Conservation (phyloP, 1,140 invertebrate species). For the Ceratina calcarata region DNA sequence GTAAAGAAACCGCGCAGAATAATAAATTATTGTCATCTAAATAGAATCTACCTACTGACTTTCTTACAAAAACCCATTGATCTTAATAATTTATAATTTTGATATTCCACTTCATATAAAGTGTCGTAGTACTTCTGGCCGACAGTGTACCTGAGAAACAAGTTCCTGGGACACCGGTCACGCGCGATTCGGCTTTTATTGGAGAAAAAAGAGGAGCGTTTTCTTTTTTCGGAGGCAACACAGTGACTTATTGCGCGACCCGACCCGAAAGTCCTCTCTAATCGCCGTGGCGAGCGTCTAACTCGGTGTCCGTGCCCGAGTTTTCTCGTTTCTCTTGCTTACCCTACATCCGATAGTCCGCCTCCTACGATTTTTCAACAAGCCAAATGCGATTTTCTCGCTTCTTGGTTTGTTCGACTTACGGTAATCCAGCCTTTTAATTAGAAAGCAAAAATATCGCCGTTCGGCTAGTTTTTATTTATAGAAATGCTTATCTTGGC, state of each 20-base stretch:
- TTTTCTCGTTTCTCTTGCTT: constrained; percentile 59
- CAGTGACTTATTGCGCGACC: constrained; percentile 53
- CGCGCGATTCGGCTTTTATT: constrained; percentile 55
- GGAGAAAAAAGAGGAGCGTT: constrained; percentile 14
- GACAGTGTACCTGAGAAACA: not conserved
- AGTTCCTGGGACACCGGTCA: constrained; percentile 53
- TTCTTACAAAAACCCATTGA: too few relatives aligned
- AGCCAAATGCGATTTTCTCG: constrained; percentile 12
- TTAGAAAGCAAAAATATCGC: not conserved
- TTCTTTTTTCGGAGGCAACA: not conserved
- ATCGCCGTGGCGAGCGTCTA: constrained; percentile 43
- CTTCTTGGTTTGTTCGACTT: not conserved
- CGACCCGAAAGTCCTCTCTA: constrained; percentile 61
- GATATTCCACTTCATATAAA: not conserved
- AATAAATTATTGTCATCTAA: too few relatives aligned
- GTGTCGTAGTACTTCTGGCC: too few relatives aligned
- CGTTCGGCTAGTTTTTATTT: too few relatives aligned
- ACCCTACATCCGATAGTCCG: constrained; percentile 41
- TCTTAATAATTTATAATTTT: too few relatives aligned
- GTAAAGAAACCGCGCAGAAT: too few relatives aligned
- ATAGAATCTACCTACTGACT: too few relatives aligned
- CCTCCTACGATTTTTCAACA: constrained; percentile 40
- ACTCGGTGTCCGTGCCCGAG: constrained; percentile 12
- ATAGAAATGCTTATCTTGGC: too few relatives aligned
- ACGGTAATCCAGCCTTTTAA: not conserved